Base-by-base conservation (phyloP, 2,888 invertebrate species). In the Leptarthrus brevirostris region DNA sequence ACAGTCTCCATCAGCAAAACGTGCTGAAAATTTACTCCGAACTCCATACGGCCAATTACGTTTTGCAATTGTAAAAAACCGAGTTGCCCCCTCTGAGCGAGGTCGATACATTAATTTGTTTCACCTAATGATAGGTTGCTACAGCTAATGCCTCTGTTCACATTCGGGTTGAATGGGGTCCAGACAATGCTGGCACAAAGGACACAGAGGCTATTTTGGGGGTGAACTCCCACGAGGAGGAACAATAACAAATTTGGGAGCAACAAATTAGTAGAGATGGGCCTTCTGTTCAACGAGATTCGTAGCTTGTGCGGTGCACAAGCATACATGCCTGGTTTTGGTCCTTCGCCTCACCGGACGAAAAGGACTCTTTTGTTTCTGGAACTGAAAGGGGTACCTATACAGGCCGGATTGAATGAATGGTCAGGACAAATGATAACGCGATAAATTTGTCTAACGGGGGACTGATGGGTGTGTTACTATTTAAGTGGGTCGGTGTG, bases 61-160 rank as follows among this genome's bases (percentile, higher is more conserved):
- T 49, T 6, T 12, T 16, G 18, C 49, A 49, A 49, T 49, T 49
- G 49, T 30, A 14, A 24, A 54, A 34, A 40, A 40, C 12, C 30
- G 34, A 30, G 20, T n/a, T 14, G 26, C 8, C 34, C 69, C 22
- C 49, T 52, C 69, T 24, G 47, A n/a, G 22, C 52, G 12, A 16
- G 30, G 52, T 16, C 54, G 70, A 71, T 73, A 73, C 75, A 73
- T 75, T 75, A 75, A 75, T 75, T 75, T 75, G 75, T 73, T 75
- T 73, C 71, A 73, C 75, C 75, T 73, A 75, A 75, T 75, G 73
- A 75, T 75, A 71, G 75, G 75, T 75, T 75, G 73, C 75, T 75
- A 30, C 73, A 70, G 73, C 73, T 75, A 75, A 75, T 75, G 73
- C 61, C 71, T 54, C 70, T 75, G 70, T 73, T 75, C 75, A 64